These are phyloP conservation scores for Sturnus vulgaris DNA, from an alignment of 2,113 vertebrate genomes.

Conservation along the genomic window DNA sequence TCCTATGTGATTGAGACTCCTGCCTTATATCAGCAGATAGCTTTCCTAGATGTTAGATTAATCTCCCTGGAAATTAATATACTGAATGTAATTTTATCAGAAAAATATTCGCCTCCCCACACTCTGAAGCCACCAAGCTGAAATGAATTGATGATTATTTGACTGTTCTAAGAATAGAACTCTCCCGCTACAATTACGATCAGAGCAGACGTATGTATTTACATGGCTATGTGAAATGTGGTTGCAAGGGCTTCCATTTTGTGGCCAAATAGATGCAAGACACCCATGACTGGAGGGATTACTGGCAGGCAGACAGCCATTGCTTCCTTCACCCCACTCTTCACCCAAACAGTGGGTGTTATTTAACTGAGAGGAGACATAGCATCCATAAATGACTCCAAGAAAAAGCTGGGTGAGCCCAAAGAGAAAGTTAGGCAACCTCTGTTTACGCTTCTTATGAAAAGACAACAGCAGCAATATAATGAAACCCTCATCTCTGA, in stretches of 20 bases:
- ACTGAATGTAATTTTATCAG: background rate
- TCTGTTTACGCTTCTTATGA: background rate
- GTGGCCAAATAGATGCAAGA: background rate
- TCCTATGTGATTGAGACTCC: background rate
- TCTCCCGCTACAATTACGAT: background rate
- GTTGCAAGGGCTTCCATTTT: background rate
- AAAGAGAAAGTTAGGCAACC: background rate
- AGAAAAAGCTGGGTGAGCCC: background rate
- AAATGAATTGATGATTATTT: background rate
- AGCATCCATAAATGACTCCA: background rate
- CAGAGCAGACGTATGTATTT: background rate
- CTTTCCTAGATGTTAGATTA: background rate
- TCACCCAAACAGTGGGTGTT: background rate
- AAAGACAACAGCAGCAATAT: background rate
- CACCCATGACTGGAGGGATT: background rate
- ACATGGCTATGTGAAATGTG: background rate
- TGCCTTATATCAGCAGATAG: background rate
- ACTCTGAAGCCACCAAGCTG: background rate
- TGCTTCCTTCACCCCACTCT: background rate
- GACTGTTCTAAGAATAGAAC: background rate
- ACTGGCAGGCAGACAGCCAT: background rate
- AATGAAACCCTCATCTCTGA: background rate
- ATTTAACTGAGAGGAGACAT: background rate
- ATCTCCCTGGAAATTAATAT: background rate
- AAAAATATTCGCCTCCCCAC: background rate